Conservation (phyloP, 2,797 vertebrate genomes). For the Catharus ustulatus region DNA sequence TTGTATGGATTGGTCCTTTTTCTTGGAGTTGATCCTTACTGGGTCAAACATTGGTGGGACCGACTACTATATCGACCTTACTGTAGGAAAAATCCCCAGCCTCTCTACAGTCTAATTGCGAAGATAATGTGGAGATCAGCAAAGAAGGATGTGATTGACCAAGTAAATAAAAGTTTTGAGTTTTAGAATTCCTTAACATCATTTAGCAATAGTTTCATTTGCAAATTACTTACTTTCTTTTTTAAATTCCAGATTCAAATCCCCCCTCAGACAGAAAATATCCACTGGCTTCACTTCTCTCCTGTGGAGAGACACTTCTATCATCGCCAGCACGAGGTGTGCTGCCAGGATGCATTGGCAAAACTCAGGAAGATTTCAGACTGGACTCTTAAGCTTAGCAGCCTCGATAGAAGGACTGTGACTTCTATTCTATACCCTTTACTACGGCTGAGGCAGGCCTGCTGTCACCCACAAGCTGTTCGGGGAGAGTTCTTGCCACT, state of each 20-base stretch:
- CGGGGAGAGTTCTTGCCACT: slow-evolving; percentile 96
- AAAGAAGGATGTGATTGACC: slow-evolving; percentile 97
- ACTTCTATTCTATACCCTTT: slow-evolving; percentile 92
- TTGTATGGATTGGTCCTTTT: slow-evolving; percentile 96
- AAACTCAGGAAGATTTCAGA: slow-evolving; percentile 96
- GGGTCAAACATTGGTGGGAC: slow-evolving; percentile 97
- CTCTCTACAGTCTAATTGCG: slow-evolving; percentile 88
- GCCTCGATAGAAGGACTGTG: slow-evolving; percentile 93
- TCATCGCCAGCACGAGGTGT: slow-evolving; percentile 96
- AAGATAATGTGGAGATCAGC: slow-evolving; percentile 95
- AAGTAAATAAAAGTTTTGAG: slow-evolving; percentile 78
- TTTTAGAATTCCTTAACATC: background rate
- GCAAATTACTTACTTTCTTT: background rate
- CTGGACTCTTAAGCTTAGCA: slow-evolving; percentile 95
- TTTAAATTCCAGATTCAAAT: slow-evolving; percentile 89
- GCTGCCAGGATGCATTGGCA: slow-evolving; percentile 93
- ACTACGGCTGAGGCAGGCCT: slow-evolving; percentile 94
- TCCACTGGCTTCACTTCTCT: slow-evolving; percentile 96
- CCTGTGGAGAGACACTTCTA: slow-evolving; percentile 99
- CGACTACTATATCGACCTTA: slow-evolving; percentile 94
- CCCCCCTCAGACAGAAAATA: slow-evolving; percentile 93
- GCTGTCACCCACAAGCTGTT: slow-evolving; percentile 98
- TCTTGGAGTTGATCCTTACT: slow-evolving; percentile 95
- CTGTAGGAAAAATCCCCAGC: slow-evolving; percentile 87
- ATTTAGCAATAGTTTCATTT: background rate